Evolutionary conservation across 2,888 invertebrate species (phyloP), one percentile per base, ranked within the genome.

Genomic region (Drosophila peninsularis): DNA sequence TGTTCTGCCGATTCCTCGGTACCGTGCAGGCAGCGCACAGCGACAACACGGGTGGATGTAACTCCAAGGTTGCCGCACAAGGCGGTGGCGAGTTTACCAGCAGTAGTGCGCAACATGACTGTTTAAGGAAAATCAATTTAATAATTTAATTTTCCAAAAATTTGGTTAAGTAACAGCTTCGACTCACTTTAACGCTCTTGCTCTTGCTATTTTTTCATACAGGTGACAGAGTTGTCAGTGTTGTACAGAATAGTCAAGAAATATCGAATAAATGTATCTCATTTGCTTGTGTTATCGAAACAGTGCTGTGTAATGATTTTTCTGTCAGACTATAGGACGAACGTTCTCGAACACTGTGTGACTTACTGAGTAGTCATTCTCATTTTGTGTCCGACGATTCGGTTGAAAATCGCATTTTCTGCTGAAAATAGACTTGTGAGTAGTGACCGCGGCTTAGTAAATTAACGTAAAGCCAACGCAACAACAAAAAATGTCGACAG

Each of bases 1-100:
- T 97, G 96, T 90, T 96, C 97, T 75, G 97, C 97, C 41, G 96
- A 94, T 92, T 97, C 97, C 27, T 94, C 93, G 44, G 93, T 91
- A 13, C 93, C 94, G 81, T 94, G 94, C 17, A 92, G 75, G 27
- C 85, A 80, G 61, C 92, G 90, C 17, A 92, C 92, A 36, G 89
- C 87, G 5, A 90, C 75, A 21, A 86, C 72, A 49, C 92, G 91
- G n/a, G 85, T 71, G 56, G 89, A 79, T 27, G 84, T 78, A 5
- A 81, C 55, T 17, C 90, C 90, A 73, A 91, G 65, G 57, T 89
- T 84, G 71, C 91, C 88, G 36, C 92, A 90, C 27, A 93, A 71
- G 62, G 92, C 87, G 64, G 90, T 91, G 62, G 92, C 91, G 66
- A 93, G 80, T 82, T 93, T 93, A 69, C 92, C 88, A 70, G 92